These are phyloP conservation scores for Calameuta idolon DNA, from an alignment of 2,888 invertebrate species.

Conservation along the genomic window DNA sequence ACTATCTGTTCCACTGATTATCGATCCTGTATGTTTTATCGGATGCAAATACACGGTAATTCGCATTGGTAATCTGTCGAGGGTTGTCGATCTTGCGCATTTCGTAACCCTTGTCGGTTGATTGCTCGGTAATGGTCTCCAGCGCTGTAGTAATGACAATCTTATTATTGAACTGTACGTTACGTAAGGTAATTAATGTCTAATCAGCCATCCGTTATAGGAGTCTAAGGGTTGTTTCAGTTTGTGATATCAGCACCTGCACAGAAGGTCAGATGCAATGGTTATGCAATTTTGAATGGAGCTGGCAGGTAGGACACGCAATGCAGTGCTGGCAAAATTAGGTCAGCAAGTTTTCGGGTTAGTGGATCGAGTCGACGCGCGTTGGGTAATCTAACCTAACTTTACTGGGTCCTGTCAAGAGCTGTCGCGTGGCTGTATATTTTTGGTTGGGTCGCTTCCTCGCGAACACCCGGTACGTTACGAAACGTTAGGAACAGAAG, in stretches of 20 bases:
- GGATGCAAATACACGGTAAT: background rate
- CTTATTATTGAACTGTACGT: background rate
- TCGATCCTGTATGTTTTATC: background rate
- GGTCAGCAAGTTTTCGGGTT: slow-evolving; percentile 54
- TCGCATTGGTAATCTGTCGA: background rate
- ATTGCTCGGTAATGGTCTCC: background rate
- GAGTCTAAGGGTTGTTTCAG: background rate
- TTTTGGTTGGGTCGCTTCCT: background rate
- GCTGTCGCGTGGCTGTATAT: background rate
- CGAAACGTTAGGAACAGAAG: background rate
- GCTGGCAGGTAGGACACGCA: slow-evolving; percentile 52
- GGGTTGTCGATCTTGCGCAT: background rate
- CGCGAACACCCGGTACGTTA: background rate
- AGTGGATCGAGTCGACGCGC: slow-evolving; percentile 30
- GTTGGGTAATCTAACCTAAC: background rate
- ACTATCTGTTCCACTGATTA: background rate
- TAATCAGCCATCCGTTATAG: background rate
- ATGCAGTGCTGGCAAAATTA: slow-evolving; percentile 52
- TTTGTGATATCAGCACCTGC: background rate
- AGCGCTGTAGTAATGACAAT: background rate
- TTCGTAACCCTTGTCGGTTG: background rate
- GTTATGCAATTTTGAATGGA: slow-evolving; percentile 41
- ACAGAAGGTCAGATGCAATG: background rate
- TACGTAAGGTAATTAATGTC: background rate
- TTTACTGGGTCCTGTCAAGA: background rate